Conservation (phyloP, 2,797 vertebrate genomes). For the Distichodus sexfasciatus region DNA sequence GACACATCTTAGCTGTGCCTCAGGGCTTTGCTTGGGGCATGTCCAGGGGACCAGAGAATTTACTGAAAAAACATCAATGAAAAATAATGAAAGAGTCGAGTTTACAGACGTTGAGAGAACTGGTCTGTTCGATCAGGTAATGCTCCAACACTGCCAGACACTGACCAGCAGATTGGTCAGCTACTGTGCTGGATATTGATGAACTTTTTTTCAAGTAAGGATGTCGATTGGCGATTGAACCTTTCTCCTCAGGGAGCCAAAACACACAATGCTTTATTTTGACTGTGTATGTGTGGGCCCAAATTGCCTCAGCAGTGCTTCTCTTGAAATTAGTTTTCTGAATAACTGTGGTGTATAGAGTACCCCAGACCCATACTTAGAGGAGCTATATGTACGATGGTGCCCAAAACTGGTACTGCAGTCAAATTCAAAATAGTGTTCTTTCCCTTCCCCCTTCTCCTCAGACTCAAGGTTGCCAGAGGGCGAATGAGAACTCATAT, state of each 20-base stretch:
- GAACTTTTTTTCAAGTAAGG: conserved; percentile 22
- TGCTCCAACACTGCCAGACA: background rate
- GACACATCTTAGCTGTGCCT: background rate
- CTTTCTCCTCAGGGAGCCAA: background rate
- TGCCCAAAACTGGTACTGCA: too few species aligned
- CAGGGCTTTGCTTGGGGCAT: background rate
- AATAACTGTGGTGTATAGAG: too few species aligned
- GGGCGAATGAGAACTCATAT: too few species aligned
- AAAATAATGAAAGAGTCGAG: conserved; percentile 38
- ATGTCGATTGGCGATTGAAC: conserved; percentile 19
- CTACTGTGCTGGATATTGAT: conserved; percentile 27
- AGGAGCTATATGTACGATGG: too few species aligned
- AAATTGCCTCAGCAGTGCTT: conserved; percentile 1
- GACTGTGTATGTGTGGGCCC: background rate
- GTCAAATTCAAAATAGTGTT: too few species aligned
- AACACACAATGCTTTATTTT: conserved; percentile 3
- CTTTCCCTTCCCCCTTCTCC: too few species aligned
- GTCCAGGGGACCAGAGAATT: background rate
- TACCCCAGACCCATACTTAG: too few species aligned
- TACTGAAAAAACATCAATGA: conserved; percentile 19
- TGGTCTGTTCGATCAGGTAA: background rate
- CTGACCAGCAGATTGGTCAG: conserved; percentile 26
- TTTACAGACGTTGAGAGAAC: conserved; percentile 17
- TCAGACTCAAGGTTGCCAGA: too few species aligned
- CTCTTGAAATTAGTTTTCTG: background rate